Evolutionary conservation across 2,113 vertebrate species (phyloP), one percentile per base, ranked within the genome.

Genomic region (Ageneiosus marmoratus): DNA sequence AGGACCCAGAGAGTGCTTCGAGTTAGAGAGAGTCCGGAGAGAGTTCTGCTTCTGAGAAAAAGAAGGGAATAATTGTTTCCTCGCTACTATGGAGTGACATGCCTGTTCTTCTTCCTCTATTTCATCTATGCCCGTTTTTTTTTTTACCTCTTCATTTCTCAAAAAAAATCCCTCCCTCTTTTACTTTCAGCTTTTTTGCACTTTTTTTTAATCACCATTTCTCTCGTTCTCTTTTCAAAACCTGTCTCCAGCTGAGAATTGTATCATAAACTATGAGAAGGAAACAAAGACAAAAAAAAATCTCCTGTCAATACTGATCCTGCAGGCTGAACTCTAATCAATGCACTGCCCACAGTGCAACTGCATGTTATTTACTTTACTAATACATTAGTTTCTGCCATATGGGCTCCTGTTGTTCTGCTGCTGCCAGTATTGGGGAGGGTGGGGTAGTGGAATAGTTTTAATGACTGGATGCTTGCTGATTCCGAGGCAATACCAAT

Each of bases 51-150:
- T 63, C 85, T 51, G 79, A 79, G 46, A 24, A 72, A 50, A 37
- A 79, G 77, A 37, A 27, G 22, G 29, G 69, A 83, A 84, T 87
- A 86, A 88, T 86, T 80, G 83, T 88, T 85, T 85, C 65, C 76
- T 72, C 41, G 46, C 53, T 69, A 51, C 77, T 55, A 53, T 2
- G n/a, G 81, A 51, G 46, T 80, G 79, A 85, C 84, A 81, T 32
- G 72, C 32, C 58, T 65, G 27, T 78, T 75, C 77, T 78, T 56
- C 27, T 51, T 79, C 41, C 53, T 7, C n/a, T 44, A 3, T 76
- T 79, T 48, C 53, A 34, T 20, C 4, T 72, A 53, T 27, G 32
- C 34, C 20, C 34, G 44, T 15, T 60, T 51, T 53, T 79, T 48
- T 0, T 27, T 51, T 80, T 73, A 65, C 46, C 11, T 77, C n/a